Conservation (phyloP, 2,888 invertebrate species). For the Trachelus iudaicus region DNA sequence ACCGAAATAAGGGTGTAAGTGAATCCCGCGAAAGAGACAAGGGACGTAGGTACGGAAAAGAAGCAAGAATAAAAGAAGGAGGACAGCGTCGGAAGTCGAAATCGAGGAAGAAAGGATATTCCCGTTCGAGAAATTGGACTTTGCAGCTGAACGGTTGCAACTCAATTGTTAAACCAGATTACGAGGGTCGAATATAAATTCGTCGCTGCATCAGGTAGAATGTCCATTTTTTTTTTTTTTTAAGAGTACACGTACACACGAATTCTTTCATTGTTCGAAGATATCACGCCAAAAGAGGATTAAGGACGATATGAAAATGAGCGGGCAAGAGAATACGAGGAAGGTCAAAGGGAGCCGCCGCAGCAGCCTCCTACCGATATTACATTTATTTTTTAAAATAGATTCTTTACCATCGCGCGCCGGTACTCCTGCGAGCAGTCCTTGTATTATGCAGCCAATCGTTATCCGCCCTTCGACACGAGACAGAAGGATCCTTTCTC, state of each 20-base stretch:
- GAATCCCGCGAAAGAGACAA: neutral
- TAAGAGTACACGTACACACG: neutral
- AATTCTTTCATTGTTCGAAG: neutral
- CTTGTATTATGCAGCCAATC: too few relatives aligned
- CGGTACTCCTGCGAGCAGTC: too few relatives aligned
- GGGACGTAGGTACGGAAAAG: neutral
- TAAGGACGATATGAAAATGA: neutral
- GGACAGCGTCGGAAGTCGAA: neutral
- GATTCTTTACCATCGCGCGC: neutral
- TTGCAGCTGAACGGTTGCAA: too few relatives aligned
- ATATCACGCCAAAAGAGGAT: too few relatives aligned
- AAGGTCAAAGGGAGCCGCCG: rapidly evolving
- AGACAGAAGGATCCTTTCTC: too few relatives aligned
- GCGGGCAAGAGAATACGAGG: neutral
- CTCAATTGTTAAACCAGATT: neutral
- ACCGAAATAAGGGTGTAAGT: neutral
- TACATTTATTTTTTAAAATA: constrained; percentile 1
- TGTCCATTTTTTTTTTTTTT: neutral
- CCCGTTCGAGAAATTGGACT: neutral
- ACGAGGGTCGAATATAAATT: constrained; percentile 15
- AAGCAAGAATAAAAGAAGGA: neutral
- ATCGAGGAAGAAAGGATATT: neutral
- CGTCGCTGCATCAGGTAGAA: constrained; percentile 8
- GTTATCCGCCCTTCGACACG: too few relatives aligned
- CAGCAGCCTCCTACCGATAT: neutral